These are phyloP conservation scores for Sarcophaga variegata DNA, from an alignment of 2,888 invertebrate genomes.

Conservation along the genomic window DNA sequence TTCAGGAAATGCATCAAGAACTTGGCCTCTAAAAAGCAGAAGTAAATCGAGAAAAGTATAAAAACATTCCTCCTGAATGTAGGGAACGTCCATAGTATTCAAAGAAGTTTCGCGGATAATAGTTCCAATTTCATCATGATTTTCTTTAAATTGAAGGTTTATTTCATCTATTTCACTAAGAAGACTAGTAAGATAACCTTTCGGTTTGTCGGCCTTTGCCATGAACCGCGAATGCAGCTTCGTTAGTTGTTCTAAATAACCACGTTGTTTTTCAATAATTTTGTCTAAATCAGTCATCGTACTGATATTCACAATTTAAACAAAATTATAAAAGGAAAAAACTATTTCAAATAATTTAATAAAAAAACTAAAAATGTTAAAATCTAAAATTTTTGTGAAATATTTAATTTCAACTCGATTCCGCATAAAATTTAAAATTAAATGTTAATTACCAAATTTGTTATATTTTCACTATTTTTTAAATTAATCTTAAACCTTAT, in stretches of 20 bases:
- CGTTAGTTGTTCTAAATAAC: not conserved
- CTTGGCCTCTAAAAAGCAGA: no score
- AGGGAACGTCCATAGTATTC: no score
- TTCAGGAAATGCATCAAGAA: no score
- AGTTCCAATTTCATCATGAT: no score
- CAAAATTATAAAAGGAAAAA: conserved; percentile 10
- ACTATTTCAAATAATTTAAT: not conserved
- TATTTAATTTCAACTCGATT: not conserved
- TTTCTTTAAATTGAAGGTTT: no score
- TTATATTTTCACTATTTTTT: no score
- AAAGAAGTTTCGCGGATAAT: no score
- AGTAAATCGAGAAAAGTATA: no score
- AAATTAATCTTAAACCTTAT: not conserved
- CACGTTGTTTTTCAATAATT: conserved; percentile 4
- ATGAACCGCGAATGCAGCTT: no score
- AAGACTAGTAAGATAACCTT: accelerated
- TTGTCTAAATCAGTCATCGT: not conserved
- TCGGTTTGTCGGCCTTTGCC: not conserved
- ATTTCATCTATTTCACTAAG: no score
- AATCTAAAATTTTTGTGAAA: not conserved
- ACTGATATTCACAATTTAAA: not conserved
- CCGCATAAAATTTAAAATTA: not conserved
- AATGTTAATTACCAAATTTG: no score
- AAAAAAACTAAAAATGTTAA: not conserved
- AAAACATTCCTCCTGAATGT: no score